These are phyloP conservation scores for mouse (Mus musculus) DNA, from an alignment of 2,113 vertebrate genomes.

Conservation along the genomic window GRCm39 chr9:62533001-62533500, in stretches of 20 bases:
- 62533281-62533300: not conserved
- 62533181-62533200: not conserved
- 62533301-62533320: not conserved
- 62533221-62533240: no score
- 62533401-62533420: not conserved
- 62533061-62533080: not conserved
- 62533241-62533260: not conserved
- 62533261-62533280: not conserved
- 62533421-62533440: not conserved
- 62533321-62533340: not conserved
- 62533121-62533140: not conserved
- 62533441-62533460: not conserved
- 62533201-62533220: not conserved
- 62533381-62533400: not conserved
- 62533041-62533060: no score
- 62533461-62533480: not conserved
- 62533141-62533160: not conserved
- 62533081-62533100: not conserved
- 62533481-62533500: not conserved
- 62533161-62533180: not conserved
- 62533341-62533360: no score
- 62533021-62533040: not conserved
- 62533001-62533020: no score
- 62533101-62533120: not conserved
- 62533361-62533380: accelerated